These are phyloP conservation scores for Sylvicola fuscatus DNA, from an alignment of 2,888 invertebrate species.

Conservation along the genomic window DNA sequence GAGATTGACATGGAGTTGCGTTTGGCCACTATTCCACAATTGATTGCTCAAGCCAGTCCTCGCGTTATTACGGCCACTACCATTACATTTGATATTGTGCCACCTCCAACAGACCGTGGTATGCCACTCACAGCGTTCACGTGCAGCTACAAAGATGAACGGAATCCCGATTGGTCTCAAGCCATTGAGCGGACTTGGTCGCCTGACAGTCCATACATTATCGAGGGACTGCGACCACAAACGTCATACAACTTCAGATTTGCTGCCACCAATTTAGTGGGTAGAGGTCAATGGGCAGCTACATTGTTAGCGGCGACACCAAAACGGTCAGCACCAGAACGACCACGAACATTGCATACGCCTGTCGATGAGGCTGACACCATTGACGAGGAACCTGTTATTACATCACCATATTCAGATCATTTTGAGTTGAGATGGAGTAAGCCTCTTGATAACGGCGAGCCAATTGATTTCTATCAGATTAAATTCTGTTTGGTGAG, in stretches of 20 bases:
- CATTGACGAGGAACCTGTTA: conserved; percentile 17
- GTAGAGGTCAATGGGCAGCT: conserved; percentile 52
- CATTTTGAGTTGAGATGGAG: conserved; percentile 69
- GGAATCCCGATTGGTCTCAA: conserved; percentile 44
- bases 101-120: conserved; percentile 53
- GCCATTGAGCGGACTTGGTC: conserved; percentile 60
- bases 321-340: conserved; percentile 54
- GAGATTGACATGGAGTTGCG: conserved; percentile 47
- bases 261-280: conserved; percentile 67
- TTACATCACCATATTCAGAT: conserved; percentile 45
- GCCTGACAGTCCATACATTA: conserved; percentile 54
- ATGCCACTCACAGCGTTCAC: conserved; percentile 52
- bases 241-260: conserved; percentile 62
- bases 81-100: conserved; percentile 55
- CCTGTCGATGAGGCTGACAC: conserved; percentile 26
- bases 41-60: conserved; percentile 39
- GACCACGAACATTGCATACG: conserved; percentile 37
- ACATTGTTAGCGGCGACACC: conserved; percentile 48
- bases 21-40: conserved; percentile 50
- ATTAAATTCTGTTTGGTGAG: conserved; percentile 64
- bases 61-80: conserved; percentile 63
- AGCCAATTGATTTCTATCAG: conserved; percentile 65
- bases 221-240: conserved; percentile 60
- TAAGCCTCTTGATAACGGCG: conserved; percentile 74
- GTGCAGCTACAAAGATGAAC: conserved; percentile 53